Conservation (phyloP, 1,140 invertebrate species). For the Lineus longissimus region DNA sequence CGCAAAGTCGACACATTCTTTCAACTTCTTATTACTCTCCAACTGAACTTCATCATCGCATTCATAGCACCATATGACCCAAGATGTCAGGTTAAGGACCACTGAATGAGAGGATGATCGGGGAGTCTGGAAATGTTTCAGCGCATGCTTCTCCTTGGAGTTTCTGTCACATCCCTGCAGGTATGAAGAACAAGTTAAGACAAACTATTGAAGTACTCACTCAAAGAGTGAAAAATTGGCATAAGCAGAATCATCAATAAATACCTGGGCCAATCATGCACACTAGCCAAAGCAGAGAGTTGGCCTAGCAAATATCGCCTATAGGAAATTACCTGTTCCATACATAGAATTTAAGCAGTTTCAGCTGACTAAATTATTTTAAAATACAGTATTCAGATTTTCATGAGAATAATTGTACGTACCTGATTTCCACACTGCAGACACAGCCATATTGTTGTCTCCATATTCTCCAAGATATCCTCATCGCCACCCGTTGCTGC, state of each 20-base stretch:
- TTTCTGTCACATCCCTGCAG: conserved; percentile 67
- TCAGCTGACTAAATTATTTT: too few species aligned
- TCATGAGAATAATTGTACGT: not conserved
- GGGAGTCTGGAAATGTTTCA: conserved; percentile 71
- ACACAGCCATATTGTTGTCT: conserved; percentile 59
- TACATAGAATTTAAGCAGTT: too few species aligned
- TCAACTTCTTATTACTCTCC: conserved; percentile 43
- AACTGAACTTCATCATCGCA: conserved; percentile 54
- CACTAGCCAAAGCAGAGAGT: too few species aligned
- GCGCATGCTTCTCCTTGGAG: conserved; percentile 66
- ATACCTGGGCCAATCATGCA: too few species aligned
- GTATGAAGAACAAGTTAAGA: not conserved
- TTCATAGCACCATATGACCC: conserved; percentile 65
- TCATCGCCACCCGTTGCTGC: not conserved
- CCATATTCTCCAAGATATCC: conserved; percentile 14
- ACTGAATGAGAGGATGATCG: conserved; percentile 73
- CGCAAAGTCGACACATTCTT: conserved; percentile 47
- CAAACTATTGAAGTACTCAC: not conserved
- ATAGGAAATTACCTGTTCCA: too few species aligned
- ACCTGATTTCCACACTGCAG: conserved; percentile 65
- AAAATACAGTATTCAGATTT: too few species aligned
- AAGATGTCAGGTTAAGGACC: conserved; percentile 67
- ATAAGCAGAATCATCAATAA: too few species aligned
- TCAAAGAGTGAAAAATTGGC: too few species aligned
- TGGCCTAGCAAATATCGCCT: too few species aligned